A percentile compares a stretch with the other conserved stretches of the same genome.
Evolutionary conservation across 2,797 vertebrate genomes (phyloP).

Genomic region (Cynodonichthys magdalenae): DNA sequence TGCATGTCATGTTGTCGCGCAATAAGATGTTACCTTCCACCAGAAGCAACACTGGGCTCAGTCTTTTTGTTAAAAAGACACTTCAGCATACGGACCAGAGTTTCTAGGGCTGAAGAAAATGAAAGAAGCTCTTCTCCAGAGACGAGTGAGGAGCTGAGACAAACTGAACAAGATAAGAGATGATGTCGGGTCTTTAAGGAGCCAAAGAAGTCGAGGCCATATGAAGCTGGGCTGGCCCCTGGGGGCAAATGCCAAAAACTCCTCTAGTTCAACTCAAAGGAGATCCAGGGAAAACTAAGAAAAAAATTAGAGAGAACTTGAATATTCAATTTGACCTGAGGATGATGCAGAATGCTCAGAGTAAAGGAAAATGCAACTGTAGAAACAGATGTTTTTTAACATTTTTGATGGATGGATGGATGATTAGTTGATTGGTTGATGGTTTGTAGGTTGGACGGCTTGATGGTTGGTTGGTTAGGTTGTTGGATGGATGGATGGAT

Average conservation of each 20-base stretch:
- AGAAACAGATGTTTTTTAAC: background rate
- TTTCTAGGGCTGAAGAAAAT: conserved; percentile 1
- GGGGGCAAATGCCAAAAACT: conserved; percentile 5
- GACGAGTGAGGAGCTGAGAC: conserved; percentile 2
- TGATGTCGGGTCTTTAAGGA: conserved; percentile 1
- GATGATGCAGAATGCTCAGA: conserved; percentile 10
- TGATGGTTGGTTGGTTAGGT: background rate
- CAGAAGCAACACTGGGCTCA: background rate
- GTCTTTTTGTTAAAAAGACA: conserved; percentile 7
- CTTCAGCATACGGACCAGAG: background rate
- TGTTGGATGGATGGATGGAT: no score
- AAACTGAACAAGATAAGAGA: conserved; percentile 6
- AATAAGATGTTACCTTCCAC: background rate
- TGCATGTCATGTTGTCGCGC: background rate
- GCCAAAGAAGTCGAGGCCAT: conserved; percentile 4
- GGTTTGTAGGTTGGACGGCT: conserved; percentile 11
- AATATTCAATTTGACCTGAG: conserved; percentile 16
- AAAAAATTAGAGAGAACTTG: conserved; percentile 15
- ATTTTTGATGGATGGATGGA: conserved; percentile 13
- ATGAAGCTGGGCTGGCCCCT: conserved; percentile 4
- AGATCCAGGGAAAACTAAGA: conserved; percentile 6
- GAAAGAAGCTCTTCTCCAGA: background rate
- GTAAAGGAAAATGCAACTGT: background rate
- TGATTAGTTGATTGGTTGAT: background rate
- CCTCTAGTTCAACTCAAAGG: background rate